Evolutionary conservation across 2,113 vertebrate genomes (phyloP), one percentile per base, ranked within the genome.

Genomic region (Crypturellus undulatus): DNA sequence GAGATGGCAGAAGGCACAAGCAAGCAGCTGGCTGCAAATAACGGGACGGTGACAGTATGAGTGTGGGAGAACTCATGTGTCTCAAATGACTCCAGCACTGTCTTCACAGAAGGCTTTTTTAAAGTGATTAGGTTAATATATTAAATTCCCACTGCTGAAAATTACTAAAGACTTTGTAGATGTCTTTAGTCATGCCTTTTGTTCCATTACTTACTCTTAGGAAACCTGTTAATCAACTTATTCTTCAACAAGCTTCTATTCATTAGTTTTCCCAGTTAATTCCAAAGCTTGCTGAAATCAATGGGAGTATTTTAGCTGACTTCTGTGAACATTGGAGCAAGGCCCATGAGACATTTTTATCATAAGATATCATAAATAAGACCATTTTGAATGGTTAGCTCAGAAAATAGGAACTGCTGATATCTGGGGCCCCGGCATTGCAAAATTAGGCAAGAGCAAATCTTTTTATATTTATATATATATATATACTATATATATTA

Each of bases 181-280:
- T 45, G 3, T 84, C 68, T 91, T 95, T 70, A 85, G 67, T 84
- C 38, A 75, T 65, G 64, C 32, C 25, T 81, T 90, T 84, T 10
- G 34, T 75, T 87, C 91, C 4, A 63, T 86, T 96, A 92, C 70
- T 90, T 93, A 79, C 92, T 83, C 64, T 90, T 90, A 83, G 86
- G 69, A 86, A 80, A 21, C 49, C 67, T 73, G 60, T 92, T 95
- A 92, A 84, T 40, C 71, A 86, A 92, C 25, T 73, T 83, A 56
- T 63, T 30, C 56, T 83, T 89, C 90, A 89, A 90, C 79, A 77
- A 94, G 82, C 43, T 13, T 85, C 91, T 90, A 90, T 91, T 90
- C 76, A 67, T 93, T 87, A 59, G n/a, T 87, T 90, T 90, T 76
- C 32, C 51, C 47, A 25, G 77, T 79, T 87, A 85, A 70, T 86